Conservation (phyloP, 2,888 invertebrate species). For the Dilophus febrilis region DNA sequence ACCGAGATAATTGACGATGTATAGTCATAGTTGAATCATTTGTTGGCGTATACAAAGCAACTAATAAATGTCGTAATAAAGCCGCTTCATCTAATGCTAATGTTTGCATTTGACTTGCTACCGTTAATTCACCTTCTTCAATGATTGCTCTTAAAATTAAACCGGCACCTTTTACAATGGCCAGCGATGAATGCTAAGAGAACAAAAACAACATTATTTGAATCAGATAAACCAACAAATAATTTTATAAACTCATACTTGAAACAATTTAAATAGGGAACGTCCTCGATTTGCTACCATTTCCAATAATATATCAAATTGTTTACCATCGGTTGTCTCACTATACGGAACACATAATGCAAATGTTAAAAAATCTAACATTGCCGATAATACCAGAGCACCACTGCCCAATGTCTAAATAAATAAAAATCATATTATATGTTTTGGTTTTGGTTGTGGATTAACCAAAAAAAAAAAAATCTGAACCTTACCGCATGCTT, state of each 20-base stretch:
- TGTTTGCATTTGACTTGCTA: constrained; percentile 88
- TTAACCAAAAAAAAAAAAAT: not conserved
- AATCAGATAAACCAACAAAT: not conserved
- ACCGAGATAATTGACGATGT: constrained; percentile 68
- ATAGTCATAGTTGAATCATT: constrained; percentile 69
- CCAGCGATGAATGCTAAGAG: constrained; percentile 74
- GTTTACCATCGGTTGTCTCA: constrained; percentile 94
- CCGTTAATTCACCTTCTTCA: constrained; percentile 87
- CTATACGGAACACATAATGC: constrained; percentile 96
- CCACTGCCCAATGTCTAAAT: constrained; percentile 78
- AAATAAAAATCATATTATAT: constrained; percentile 7
- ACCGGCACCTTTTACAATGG: constrained; percentile 96
- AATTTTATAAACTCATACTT: constrained; percentile 33
- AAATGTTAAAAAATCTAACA: constrained; percentile 97
- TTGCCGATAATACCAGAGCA: constrained; percentile 87
- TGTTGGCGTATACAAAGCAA: constrained; percentile 70
- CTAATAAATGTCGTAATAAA: constrained; percentile 75
- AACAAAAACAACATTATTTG: not conserved
- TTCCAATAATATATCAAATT: constrained; percentile 82
- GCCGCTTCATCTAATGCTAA: constrained; percentile 94
- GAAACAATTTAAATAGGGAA: constrained; percentile 79
- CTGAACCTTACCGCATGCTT: constrained; percentile 65
- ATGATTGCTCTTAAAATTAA: constrained; percentile 93
- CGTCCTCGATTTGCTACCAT: constrained; percentile 88
- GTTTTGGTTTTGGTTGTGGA: not conserved